Evolutionary conservation across 2,797 vertebrate species (phyloP), one percentile per base, ranked within the genome.

Genomic region (Muraenolepis orangiensis): DNA sequence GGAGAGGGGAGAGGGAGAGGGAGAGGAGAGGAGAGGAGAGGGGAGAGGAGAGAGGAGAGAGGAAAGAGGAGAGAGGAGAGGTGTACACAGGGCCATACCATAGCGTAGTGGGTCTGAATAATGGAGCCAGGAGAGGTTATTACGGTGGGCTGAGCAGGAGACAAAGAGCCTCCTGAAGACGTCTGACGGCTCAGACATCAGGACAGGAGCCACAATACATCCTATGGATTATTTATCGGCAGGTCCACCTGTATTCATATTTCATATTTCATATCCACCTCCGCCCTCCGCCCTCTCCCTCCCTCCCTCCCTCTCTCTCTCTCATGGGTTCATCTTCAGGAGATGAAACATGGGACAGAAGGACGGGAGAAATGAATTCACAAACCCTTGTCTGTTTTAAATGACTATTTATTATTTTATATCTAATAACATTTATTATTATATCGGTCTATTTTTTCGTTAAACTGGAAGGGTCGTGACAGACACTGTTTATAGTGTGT

Each of bases 31-130:
- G 38, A 16, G 29, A 67, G 38, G 69, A 66, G 71, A 69, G 29
- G 34, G 69, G 10, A 31, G 46, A 42, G 36, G 11, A n/a, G 51
- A 78, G 6, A 78, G 36, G 69, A 68, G 78, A 74, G 70, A 42
- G n/a, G n/a, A n/a, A n/a, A 78, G 42, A 46, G 42, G 42, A 46
- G 42, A 16, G 18, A 16, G 42, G 42, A 4, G 42, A 46, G 42
- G 74, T 69, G 13, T 32, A 46, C 71, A 32, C 38, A 23, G 1
- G 18, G 79, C 42, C 42, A 28, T 77, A 77, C 80, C 80, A 76
- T 74, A 66, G 76, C n/a, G n/a, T 23, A 1, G 69, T 82, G 82
- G n/a, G n/a, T n/a, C n/a, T 87, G 80, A 85, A 88, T 86, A 83
- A 88, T 84, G 80, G 74, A 85, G 79, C 76, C 79, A 83, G 78